A percentile compares a stretch with the other conserved stretches of the same genome.
Evolutionary conservation across 2,888 invertebrate genomes (phyloP).

Genomic region (Ferrisia virgata): DNA sequence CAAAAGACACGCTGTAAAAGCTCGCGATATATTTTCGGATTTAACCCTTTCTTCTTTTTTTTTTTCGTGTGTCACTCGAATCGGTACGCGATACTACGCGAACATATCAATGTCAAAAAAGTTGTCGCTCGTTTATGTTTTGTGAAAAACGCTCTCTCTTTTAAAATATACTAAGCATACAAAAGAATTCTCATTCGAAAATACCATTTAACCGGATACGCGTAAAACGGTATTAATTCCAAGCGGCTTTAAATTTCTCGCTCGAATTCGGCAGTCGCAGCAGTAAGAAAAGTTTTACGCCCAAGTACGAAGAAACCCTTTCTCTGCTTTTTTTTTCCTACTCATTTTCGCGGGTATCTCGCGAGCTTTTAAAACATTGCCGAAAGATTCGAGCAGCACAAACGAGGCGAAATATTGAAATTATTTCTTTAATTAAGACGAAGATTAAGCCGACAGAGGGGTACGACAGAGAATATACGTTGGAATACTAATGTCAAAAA

Average conservation of each 20-base stretch:
- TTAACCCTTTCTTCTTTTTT: background rate
- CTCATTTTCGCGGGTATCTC: background rate
- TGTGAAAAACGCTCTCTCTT: conserved; percentile 11
- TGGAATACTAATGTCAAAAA: conserved; percentile 17
- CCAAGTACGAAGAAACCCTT: background rate
- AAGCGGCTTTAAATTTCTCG: background rate
- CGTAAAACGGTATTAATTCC: conserved; percentile 27
- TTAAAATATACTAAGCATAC: conserved; percentile 8
- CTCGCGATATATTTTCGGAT: background rate
- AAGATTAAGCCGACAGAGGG: background rate
- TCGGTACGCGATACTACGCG: background rate
- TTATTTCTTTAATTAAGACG: conserved; percentile 40
- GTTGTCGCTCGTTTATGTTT: background rate
- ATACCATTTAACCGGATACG: conserved; percentile 25
- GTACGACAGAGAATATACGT: background rate
- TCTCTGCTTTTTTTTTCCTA: background rate
- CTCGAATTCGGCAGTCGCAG: background rate
- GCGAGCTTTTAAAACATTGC: background rate
- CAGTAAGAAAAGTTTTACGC: background rate
- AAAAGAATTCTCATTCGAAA: background rate
- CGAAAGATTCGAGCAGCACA: background rate
- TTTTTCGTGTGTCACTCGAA: background rate
- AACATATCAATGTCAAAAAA: conserved; percentile 37
- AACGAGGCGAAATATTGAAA: conserved; percentile 27
- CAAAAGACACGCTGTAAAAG: background rate